Percentiles rank a stretch among this genome's conserved stretches.
Conservation (phyloP, 2,113 vertebrate species). For the Platichthys flesus region DNA sequence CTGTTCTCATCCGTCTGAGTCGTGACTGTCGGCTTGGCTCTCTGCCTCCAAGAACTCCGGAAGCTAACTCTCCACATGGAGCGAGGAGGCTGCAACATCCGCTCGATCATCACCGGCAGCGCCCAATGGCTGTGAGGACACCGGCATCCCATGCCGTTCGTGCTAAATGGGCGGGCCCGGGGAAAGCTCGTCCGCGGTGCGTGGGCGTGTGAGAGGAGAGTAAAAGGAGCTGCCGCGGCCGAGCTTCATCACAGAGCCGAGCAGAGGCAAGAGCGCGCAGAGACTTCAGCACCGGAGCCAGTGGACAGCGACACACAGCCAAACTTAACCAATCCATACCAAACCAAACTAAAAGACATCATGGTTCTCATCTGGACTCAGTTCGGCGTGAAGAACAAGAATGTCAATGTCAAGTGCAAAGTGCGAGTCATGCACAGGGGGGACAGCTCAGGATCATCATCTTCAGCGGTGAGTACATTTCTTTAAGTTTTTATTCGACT, state of each 20-base stretch:
- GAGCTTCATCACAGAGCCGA: slow-evolving; percentile 59
- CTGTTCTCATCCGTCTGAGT: slow-evolving; percentile 30
- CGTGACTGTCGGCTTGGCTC: slow-evolving; percentile 70
- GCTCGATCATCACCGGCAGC: slow-evolving; percentile 58
- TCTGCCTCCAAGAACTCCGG: slow-evolving; percentile 79
- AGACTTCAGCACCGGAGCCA: slow-evolving; percentile 66
- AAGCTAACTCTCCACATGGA: slow-evolving; percentile 78
- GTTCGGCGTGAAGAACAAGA: slow-evolving; percentile 84
- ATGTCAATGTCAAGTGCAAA: slow-evolving; percentile 85
- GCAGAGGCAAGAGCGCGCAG: slow-evolving; percentile 39
- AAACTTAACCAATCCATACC: neutral
- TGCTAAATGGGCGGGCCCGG: slow-evolving; percentile 67
- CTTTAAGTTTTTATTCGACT: too few relatives aligned
- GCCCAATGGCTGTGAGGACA: slow-evolving; percentile 72
- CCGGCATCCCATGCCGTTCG: slow-evolving; percentile 78
- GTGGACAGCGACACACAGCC: slow-evolving; percentile 66
- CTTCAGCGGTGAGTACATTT: slow-evolving; percentile 76
- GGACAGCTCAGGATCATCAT: slow-evolving; percentile 78
- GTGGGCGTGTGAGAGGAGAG: slow-evolving; percentile 72
- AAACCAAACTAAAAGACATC: slow-evolving; percentile 11
- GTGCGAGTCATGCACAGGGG: slow-evolving; percentile 83
- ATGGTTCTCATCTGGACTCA: slow-evolving; percentile 87
- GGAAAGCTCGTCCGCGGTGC: slow-evolving; percentile 80
- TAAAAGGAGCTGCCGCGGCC: slow-evolving; percentile 55
- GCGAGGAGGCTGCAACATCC: slow-evolving; percentile 76